phyloP scores from a whole-genome alignment of 1,140 invertebrate species.

The Drosophila trapezifrons region DNA sequence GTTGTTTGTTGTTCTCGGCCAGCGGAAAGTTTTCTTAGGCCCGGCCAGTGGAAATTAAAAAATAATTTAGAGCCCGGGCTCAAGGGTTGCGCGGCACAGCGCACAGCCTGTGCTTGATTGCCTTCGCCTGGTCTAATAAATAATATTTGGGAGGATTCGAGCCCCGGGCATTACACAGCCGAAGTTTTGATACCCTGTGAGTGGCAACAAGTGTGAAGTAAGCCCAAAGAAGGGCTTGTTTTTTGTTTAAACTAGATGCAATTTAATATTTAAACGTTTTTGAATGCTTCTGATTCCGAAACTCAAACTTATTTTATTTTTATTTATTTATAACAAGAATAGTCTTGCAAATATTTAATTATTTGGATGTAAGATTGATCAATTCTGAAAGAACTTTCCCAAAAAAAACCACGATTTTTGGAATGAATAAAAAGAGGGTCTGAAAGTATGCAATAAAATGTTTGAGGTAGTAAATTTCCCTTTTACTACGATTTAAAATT shows the following conservation, averaged over 20 bases:
- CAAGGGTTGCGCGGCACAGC: conserved; percentile 62
- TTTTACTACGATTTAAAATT: too few relatives aligned
- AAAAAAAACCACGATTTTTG: too few relatives aligned
- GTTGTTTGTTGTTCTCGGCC: conserved; percentile 73
- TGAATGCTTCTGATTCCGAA: background rate
- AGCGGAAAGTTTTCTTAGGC: conserved; percentile 67
- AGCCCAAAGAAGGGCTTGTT: background rate
- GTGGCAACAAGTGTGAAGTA: background rate
- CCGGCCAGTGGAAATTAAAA: conserved; percentile 68
- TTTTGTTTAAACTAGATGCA: background rate
- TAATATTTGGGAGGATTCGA: conserved; percentile 10
- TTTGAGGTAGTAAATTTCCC: too few relatives aligned
- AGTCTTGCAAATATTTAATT: too few relatives aligned
- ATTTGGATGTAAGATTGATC: too few relatives aligned
- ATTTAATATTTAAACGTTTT: too few relatives aligned
- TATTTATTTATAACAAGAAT: too few relatives aligned
- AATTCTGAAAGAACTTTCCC: too few relatives aligned
- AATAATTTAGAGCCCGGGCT: conserved; percentile 71
- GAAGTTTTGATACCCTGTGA: conserved; percentile 6
- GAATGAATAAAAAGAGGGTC: too few relatives aligned
- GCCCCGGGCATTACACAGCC: background rate
- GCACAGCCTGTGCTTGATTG: conserved; percentile 72
- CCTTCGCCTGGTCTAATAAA: conserved; percentile 47
- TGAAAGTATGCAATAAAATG: too few relatives aligned
- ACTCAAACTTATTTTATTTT: too few relatives aligned